These are phyloP conservation scores for Caradrina kadenii DNA, from an alignment of 2,888 invertebrate species.

Conservation along the genomic window DNA sequence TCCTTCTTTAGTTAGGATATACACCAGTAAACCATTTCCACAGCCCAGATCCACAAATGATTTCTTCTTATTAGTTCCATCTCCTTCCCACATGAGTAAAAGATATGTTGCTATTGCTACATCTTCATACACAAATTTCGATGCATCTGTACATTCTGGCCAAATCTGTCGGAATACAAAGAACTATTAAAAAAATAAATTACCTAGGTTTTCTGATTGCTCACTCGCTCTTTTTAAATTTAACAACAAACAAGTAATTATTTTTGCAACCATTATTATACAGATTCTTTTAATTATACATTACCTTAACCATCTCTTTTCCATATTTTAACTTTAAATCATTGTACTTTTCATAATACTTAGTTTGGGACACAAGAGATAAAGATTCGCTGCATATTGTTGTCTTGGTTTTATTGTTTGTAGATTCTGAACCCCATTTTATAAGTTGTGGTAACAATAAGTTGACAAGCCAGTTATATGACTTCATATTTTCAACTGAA, in stretches of 20 bases:
- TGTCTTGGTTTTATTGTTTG: conserved; percentile 60
- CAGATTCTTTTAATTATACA: background rate
- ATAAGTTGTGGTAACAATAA: conserved; percentile 91
- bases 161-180: conserved; percentile 91
- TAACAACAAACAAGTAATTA: background rate
- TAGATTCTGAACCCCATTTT: conserved; percentile 91
- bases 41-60: conserved; percentile 98
- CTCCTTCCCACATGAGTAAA: conserved; percentile 94
- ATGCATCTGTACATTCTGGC: conserved; percentile 98
- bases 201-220: background rate
- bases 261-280: too few relatives aligned
- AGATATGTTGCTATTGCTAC: conserved; percentile 98
- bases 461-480: conserved; percentile 89
- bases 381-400: conserved; percentile 90
- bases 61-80: conserved; percentile 79
- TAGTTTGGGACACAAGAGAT: conserved; percentile 91
- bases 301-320: conserved; percentile 92
- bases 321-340: conserved; percentile 95
- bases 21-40: conserved; percentile 98
- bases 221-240: background rate
- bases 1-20: conserved; percentile 96
- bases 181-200: background rate
- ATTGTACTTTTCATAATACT: conserved; percentile 93
- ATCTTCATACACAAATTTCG: conserved; percentile 99
- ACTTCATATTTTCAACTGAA: conserved; percentile 74